A percentile compares a stretch with the other conserved stretches of the same genome.
These are phyloP conservation scores for Cyprinus carpio DNA, from an alignment of 2,113 vertebrate species.

Conservation along the genomic window DNA sequence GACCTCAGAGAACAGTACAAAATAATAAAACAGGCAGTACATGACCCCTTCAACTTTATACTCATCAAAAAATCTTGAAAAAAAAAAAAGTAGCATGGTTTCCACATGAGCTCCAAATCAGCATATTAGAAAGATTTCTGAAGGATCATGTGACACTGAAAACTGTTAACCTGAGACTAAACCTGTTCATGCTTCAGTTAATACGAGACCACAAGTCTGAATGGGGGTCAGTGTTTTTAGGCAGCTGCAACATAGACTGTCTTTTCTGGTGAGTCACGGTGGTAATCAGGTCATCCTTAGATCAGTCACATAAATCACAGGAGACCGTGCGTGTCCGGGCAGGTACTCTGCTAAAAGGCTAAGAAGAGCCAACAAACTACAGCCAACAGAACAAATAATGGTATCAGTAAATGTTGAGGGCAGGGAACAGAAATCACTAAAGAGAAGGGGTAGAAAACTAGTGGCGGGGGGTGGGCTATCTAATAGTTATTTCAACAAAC, in stretches of 20 bases:
- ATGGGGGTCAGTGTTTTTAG: neutral
- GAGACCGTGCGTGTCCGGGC: neutral
- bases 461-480: rapidly evolving
- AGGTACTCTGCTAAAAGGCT: constrained; percentile 22
- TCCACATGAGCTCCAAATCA: neutral
- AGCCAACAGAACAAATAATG: constrained; percentile 29
- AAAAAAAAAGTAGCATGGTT: too few species aligned
- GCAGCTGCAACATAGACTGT: neutral
- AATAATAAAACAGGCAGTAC: too few species aligned
- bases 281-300: constrained; percentile 4
- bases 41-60: too few species aligned
- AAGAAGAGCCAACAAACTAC: neutral
- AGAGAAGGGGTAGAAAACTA: neutral
- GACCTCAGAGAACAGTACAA: too few species aligned
- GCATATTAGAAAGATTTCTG: neutral
- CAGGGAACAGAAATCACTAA: neutral
- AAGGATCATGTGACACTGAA: neutral
- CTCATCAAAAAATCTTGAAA: too few species aligned
- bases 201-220: neutral
- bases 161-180: neutral
- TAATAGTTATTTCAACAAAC: neutral
- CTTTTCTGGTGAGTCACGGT: neutral
- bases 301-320: constrained; percentile 42
- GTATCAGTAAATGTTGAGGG: neutral
- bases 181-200: neutral